These are phyloP conservation scores for Gryon sp. DNA, from an alignment of 1,140 invertebrate genomes.

Conservation along the genomic window DNA sequence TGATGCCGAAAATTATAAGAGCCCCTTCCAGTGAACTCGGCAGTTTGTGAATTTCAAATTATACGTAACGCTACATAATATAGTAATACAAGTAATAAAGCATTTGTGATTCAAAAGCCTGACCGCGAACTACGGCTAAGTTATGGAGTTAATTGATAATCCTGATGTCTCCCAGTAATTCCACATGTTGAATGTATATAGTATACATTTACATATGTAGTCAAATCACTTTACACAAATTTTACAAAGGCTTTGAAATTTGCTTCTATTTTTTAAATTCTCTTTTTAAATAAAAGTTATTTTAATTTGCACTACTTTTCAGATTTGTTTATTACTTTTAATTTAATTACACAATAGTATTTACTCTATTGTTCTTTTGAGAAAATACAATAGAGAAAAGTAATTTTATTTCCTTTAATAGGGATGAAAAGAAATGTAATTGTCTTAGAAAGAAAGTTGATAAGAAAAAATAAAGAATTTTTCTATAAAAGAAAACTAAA, in stretches of 20 bases:
- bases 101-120: conserved; percentile 58
- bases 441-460: no score
- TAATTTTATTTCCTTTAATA: no score
- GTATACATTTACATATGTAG: background rate
- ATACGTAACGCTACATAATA: conserved; percentile 43
- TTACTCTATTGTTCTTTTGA: no score
- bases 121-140: conserved; percentile 44
- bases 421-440: no score
- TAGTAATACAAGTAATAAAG: conserved; percentile 53
- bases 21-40: conserved; percentile 4
- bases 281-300: background rate
- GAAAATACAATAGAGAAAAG: no score
- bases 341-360: no score
- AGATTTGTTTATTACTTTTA: no score
- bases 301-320: background rate
- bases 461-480: background rate
- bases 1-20: conserved; percentile 54
- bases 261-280: no score
- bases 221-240: no score
- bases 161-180: conserved; percentile 35
- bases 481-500: no score
- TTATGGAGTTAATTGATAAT: conserved; percentile 56
- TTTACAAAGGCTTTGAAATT: background rate
- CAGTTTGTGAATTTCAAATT: conserved; percentile 56
- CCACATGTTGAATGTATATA: conserved; percentile 17